phyloP scores from a whole-genome alignment of 2,888 invertebrate species.

The Ceriagrion tenellum region DNA sequence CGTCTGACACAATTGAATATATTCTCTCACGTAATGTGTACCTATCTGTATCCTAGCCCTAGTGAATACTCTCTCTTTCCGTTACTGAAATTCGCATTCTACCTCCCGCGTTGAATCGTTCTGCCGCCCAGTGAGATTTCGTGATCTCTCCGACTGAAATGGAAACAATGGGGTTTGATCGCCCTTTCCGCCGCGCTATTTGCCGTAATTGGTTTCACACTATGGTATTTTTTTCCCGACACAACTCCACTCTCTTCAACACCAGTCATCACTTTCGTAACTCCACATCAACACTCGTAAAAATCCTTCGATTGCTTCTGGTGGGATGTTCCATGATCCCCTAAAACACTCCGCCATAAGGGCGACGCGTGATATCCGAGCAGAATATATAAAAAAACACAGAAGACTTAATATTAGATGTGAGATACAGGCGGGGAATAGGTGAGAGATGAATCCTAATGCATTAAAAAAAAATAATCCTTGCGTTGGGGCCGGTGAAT shows the following conservation, averaged over 20 bases:
- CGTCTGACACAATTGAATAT: no score
- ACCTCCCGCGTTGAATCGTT: background rate
- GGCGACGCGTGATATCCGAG: background rate
- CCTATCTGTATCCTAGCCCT: no score
- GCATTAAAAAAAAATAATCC: background rate
- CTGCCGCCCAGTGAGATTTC: background rate
- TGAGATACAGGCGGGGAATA: background rate
- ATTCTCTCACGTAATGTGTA: no score
- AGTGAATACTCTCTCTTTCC: background rate
- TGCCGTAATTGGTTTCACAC: background rate
- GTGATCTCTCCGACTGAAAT: background rate
- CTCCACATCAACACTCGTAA: background rate
- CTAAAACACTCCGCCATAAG: background rate
- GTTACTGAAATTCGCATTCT: background rate
- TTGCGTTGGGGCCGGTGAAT: background rate
- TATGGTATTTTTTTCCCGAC: background rate
- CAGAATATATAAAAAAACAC: background rate
- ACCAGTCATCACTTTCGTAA: background rate
- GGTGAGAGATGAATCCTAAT: background rate
- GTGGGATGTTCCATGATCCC: background rate
- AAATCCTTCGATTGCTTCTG: background rate
- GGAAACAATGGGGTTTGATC: background rate
- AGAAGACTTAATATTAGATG: background rate
- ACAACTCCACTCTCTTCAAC: background rate
- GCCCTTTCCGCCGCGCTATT: background rate